A percentile compares a stretch with the other conserved stretches of the same genome.
Conservation (phyloP, 2,797 vertebrate species). For the Gouania willdenowi region DNA sequence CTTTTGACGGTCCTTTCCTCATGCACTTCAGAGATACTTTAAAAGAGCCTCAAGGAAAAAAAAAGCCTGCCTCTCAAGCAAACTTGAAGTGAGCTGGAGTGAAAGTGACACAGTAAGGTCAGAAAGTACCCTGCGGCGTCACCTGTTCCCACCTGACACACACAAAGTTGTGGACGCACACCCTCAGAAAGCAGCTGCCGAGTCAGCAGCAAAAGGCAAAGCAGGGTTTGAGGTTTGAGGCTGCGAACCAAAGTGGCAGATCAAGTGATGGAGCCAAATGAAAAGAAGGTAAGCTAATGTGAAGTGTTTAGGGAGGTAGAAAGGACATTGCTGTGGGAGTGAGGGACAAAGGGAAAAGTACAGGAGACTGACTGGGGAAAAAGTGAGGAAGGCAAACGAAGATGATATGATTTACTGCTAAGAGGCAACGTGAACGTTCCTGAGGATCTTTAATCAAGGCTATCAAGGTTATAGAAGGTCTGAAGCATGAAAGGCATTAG, state of each 20-base stretch:
- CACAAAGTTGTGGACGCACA: constrained; percentile 32
- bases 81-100: constrained; percentile 48
- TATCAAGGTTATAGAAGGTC: too few relatives aligned
- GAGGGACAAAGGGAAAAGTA: background rate
- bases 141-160: constrained; percentile 64
- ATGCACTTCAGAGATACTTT: constrained; percentile 9
- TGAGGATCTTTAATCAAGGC: too few relatives aligned
- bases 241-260: constrained; percentile 25
- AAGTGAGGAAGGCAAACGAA: constrained; percentile 6
- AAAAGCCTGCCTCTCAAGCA: constrained; percentile 21
- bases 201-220: constrained; percentile 32
- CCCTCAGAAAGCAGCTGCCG: constrained; percentile 41
- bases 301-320: constrained; percentile 26
- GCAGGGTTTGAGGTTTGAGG: constrained; percentile 5
- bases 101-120: constrained; percentile 67
- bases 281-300: constrained; percentile 37
- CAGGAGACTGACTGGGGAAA: constrained; percentile 1
- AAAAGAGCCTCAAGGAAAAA: constrained; percentile 41
- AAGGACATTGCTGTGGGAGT: constrained; percentile 10
- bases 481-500: background rate
- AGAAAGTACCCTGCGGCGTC: constrained; percentile 37
- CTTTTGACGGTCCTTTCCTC: background rate
- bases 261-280: constrained; percentile 27
- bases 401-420: constrained; percentile 22
- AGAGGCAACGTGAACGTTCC: too few relatives aligned